Evolutionary conservation across 2,113 vertebrate genomes (phyloP).

Genomic region (Centropus bengalensis): DNA sequence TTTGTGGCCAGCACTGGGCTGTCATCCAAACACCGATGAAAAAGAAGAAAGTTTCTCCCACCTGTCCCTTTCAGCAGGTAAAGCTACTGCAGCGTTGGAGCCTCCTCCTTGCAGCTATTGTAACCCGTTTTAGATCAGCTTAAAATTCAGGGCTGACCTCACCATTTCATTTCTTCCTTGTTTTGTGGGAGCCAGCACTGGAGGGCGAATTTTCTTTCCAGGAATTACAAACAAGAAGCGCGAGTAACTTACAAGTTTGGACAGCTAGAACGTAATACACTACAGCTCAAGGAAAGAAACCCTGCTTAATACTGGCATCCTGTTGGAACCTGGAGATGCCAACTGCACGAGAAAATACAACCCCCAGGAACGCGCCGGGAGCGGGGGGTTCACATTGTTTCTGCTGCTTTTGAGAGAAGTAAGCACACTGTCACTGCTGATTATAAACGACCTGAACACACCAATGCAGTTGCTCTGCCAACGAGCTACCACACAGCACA

Average conservation of each 20-base stretch:
- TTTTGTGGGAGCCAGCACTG: conserved; percentile 46
- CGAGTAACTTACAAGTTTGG: conserved; percentile 72
- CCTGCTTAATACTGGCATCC: not conserved
- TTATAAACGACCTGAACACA: not conserved
- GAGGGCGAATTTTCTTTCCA: conserved; percentile 75
- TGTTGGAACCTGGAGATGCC: not conserved
- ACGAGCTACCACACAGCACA: not conserved
- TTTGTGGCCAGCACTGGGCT: conserved; percentile 71
- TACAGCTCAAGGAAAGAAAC: conserved; percentile 45
- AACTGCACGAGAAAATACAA: not conserved
- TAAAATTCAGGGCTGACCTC: conserved; percentile 61
- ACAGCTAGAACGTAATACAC: conserved; percentile 64
- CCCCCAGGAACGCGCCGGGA: not conserved
- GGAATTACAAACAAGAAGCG: conserved; percentile 68
- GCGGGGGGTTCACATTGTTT: not conserved
- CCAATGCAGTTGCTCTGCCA: not conserved
- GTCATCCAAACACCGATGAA: conserved; percentile 61
- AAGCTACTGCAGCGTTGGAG: not conserved
- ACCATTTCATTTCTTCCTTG: conserved; percentile 58
- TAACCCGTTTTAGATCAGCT: conserved; percentile 43
- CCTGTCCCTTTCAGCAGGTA: conserved; percentile 73
- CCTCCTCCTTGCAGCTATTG: conserved; percentile 28
- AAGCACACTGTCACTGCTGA: not conserved
- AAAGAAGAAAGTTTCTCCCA: conserved; percentile 43
- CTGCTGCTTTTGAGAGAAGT: not conserved